Evolutionary conservation across 2,888 invertebrate species (phyloP), one percentile per base, ranked within the genome.

Genomic region (Cheilosia urbana): DNA sequence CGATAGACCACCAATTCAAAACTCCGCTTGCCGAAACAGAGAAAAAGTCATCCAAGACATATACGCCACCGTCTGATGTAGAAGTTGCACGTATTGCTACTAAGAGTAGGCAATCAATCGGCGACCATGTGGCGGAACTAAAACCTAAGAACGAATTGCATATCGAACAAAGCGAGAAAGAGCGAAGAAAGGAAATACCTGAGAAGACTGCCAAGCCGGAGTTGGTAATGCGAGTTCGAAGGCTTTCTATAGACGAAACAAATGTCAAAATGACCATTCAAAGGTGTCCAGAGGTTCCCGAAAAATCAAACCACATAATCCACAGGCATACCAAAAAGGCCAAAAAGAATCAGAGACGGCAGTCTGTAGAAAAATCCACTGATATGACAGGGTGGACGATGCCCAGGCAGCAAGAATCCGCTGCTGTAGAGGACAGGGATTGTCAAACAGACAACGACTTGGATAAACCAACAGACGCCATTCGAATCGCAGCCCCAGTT

Each of bases 171-270:
- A 7, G 6, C 17, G 34, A 34, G 5, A 37, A 37, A 15, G 15
- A 40, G 21, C 34, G 34, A 11, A 37, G 34, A 37, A 34, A 11
- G 11, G 34, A 37, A 4, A 37, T 3, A 37, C 11, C 11, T 37
- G 19, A 4, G 13, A 66, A 40, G 15, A 9, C 4, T 2, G 19
- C 42, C 24, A 63, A 63, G 13, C 24, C 24, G 1, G 60, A 78
- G 4, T 27, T 42, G 17, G 37, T 58, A 24, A 58, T 76, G 76
- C 53, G 58, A 11, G 21, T 73, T 4, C 58, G 65, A 19, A 58
- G 65, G 4, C 21, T 72, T 7, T 65, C 79, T 4, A 72, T 65
- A 24, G 58, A 72, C 15, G 72, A 72, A 11, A 79, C 47, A 21
- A 27, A 63, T 17, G 13, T 42, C 0, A 57, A 79, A 40, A 42